Evolutionary conservation across 2,797 vertebrate species (phyloP).

Genomic region (Lateolabrax maculatus): DNA sequence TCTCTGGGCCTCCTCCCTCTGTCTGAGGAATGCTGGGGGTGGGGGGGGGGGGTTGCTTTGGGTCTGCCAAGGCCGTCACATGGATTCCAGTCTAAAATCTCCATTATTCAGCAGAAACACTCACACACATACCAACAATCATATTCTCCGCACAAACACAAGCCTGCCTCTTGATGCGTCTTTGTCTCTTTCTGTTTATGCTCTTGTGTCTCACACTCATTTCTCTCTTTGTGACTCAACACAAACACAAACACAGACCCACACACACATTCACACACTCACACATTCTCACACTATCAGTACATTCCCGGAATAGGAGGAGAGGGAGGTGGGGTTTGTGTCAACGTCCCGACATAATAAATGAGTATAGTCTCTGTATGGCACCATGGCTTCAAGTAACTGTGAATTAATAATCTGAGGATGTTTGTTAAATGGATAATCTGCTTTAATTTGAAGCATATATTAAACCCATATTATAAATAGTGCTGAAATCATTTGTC

Average conservation of each 20-base stretch:
- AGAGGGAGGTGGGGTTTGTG: not conserved
- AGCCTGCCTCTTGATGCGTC: not conserved
- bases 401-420: not conserved
- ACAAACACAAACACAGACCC: conserved; percentile 10
- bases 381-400: conserved; percentile 1
- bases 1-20: conserved; percentile 65
- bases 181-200: conserved; percentile 22
- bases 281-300: not conserved
- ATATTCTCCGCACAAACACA: conserved; percentile 27
- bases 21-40: conserved; percentile 73
- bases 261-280: not conserved
- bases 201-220: conserved; percentile 10
- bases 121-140: conserved; percentile 4
- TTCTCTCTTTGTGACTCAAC: conserved; percentile 16
- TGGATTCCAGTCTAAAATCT: conserved; percentile 49
- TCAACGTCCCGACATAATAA: not conserved
- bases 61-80: conserved; percentile 49
- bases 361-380: not conserved
- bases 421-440: too few species aligned
- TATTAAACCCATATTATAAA: not conserved
- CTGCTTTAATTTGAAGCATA: not conserved
- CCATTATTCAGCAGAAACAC: conserved; percentile 40
- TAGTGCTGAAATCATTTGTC: not conserved
- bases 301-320: conserved; percentile 6
- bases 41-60: conserved; percentile 44